phyloP scores from a whole-genome alignment of 2,888 invertebrate species.

The Melanchra persicariae region DNA sequence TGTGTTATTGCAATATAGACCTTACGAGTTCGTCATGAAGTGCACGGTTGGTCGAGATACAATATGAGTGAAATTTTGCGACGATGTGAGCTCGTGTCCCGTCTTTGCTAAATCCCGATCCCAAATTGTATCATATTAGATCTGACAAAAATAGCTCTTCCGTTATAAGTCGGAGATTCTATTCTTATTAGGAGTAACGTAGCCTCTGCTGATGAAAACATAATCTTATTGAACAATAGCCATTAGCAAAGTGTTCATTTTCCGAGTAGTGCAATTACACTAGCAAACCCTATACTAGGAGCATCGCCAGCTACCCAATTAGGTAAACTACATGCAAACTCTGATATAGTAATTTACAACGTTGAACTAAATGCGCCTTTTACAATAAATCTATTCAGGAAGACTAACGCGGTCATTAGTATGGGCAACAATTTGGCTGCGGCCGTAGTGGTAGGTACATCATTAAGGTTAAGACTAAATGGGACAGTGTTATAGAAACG shows the following conservation, averaged over 20 bases:
- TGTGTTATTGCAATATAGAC: slow-evolving; percentile 51
- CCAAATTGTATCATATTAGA: slow-evolving; percentile 64
- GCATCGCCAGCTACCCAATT: slow-evolving; percentile 21
- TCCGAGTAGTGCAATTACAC: slow-evolving; percentile 5
- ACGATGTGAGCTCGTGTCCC: slow-evolving; percentile 48
- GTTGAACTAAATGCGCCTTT: slow-evolving; percentile 48
- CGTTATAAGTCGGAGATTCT: slow-evolving; percentile 33
- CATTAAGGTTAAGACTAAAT: slow-evolving; percentile 78
- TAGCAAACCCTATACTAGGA: slow-evolving; percentile 24
- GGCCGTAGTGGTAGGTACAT: slow-evolving; percentile 69
- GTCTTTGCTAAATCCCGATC: slow-evolving; percentile 63
- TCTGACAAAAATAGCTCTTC: slow-evolving; percentile 58
- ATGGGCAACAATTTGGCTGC: slow-evolving; percentile 69
- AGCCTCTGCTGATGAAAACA: slow-evolving; percentile 30
- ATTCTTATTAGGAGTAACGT: slow-evolving; percentile 35
- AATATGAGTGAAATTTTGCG: slow-evolving; percentile 52
- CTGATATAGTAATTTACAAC: slow-evolving; percentile 45
- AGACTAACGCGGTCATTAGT: slow-evolving; percentile 72
- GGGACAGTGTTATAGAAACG: slow-evolving; percentile 77
- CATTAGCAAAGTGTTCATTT: slow-evolving; percentile 19
- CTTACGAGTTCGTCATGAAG: slow-evolving; percentile 42
- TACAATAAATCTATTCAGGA: slow-evolving; percentile 63
- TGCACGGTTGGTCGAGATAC: slow-evolving; percentile 42
- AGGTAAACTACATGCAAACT: slow-evolving; percentile 36
- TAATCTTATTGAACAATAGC: slow-evolving; percentile 23